A percentile compares a stretch with the other conserved stretches of the same genome.
Conservation (phyloP, 2,797 vertebrate genomes). For the Garrulus glandarius region DNA sequence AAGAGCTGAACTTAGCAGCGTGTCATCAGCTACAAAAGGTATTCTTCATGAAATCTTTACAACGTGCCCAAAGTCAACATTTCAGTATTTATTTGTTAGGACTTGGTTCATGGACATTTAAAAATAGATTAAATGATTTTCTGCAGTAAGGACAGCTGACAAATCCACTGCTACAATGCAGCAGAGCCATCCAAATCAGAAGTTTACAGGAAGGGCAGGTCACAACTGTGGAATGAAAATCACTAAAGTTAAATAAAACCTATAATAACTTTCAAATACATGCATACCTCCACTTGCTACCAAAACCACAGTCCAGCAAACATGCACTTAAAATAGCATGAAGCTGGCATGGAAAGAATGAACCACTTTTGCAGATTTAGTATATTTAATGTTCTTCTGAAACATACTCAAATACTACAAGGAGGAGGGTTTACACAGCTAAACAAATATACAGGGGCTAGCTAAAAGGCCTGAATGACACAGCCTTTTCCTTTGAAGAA, state of each 20-base stretch:
- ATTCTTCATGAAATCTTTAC: background rate
- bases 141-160: background rate
- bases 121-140: background rate
- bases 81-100: background rate
- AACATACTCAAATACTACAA: background rate
- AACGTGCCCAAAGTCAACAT: background rate
- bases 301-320: background rate
- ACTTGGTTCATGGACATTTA: background rate
- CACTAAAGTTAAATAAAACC: background rate
- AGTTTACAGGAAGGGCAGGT: background rate
- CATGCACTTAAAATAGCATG: background rate
- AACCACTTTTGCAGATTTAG: background rate
- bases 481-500: background rate
- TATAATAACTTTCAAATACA: background rate
- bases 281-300: background rate
- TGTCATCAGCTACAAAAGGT: background rate
- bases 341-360: background rate
- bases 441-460: background rate
- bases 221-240: background rate
- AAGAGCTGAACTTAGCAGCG: background rate
- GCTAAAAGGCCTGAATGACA: background rate
- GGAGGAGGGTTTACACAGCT: background rate
- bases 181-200: background rate
- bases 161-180: background rate
- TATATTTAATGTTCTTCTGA: background rate